phyloP scores from a whole-genome alignment of 2,888 invertebrate genomes.

The Crocallis elinguaria region DNA sequence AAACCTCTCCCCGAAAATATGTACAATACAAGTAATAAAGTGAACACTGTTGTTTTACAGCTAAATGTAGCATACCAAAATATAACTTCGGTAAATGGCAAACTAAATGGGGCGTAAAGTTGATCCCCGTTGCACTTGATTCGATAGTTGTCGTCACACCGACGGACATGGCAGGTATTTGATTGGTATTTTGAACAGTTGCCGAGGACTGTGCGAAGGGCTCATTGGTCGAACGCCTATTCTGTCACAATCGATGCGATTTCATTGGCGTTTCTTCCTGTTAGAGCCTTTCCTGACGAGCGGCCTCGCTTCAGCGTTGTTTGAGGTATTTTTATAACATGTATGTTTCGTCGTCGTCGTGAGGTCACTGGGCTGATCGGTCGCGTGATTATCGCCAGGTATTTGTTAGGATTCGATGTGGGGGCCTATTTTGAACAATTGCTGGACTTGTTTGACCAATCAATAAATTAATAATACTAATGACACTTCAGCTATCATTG shows the following conservation, averaged over 20 bases:
- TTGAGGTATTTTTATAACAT: slow-evolving; percentile 72
- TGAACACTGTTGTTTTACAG: slow-evolving; percentile 83
- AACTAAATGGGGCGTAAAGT: slow-evolving; percentile 72
- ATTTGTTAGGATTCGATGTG: slow-evolving; percentile 71
- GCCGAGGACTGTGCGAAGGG: slow-evolving; percentile 42
- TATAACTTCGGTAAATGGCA: slow-evolving; percentile 81
- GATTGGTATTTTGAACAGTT: slow-evolving; percentile 81
- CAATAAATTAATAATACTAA: not conserved
- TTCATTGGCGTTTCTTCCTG: slow-evolving; percentile 51
- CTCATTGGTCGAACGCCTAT: slow-evolving; percentile 54
- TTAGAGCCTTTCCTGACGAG: slow-evolving; percentile 53
- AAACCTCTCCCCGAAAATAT: slow-evolving; percentile 48
- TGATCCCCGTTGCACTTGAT: slow-evolving; percentile 74
- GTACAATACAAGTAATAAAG: slow-evolving; percentile 73
- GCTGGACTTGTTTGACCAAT: not conserved
- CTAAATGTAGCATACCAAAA: slow-evolving; percentile 80
- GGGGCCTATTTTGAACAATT: slow-evolving; percentile 20
- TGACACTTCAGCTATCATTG: not conserved
- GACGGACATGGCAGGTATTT: slow-evolving; percentile 83
- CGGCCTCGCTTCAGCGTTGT: slow-evolving; percentile 67
- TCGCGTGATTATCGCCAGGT: slow-evolving; percentile 65
- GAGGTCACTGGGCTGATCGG: slow-evolving; percentile 59
- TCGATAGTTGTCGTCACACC: slow-evolving; percentile 82
- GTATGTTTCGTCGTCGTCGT: slow-evolving; percentile 67
- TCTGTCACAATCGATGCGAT: slow-evolving; percentile 18